A percentile compares a stretch with the other conserved stretches of the same genome.
phyloP scores from a whole-genome alignment of 1,140 invertebrate genomes.

The Matsumurasca onukii region DNA sequence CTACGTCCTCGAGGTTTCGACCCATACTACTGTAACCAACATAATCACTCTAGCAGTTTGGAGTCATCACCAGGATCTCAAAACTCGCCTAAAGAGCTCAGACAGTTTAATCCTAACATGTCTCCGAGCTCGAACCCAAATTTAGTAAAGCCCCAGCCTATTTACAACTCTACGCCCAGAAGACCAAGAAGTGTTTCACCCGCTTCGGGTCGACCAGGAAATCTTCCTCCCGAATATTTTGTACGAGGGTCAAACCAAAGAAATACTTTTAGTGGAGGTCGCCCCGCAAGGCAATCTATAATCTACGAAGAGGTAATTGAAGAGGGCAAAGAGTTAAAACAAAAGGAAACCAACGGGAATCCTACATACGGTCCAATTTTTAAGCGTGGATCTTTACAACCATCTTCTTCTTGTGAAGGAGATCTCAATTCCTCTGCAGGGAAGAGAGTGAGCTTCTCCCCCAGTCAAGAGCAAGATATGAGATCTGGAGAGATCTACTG shows the following conservation, averaged over 20 bases:
- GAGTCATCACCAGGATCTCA: slow-evolving; percentile 27
- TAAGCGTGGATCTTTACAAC: neutral
- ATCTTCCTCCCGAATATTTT: slow-evolving; percentile 21
- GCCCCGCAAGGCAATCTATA: slow-evolving; percentile 30
- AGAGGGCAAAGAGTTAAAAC: slow-evolving; percentile 1
- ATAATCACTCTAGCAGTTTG: slow-evolving; percentile 12
- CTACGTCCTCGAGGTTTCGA: neutral
- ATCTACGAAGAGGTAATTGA: slow-evolving; percentile 36
- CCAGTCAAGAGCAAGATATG: slow-evolving; percentile 28
- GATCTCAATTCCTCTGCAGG: slow-evolving; percentile 26
- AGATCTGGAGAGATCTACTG: slow-evolving; percentile 31
- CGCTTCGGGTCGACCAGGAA: neutral
- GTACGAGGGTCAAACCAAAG: slow-evolving; percentile 32
- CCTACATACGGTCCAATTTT: slow-evolving; percentile 20
- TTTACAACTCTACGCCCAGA: slow-evolving; percentile 32
- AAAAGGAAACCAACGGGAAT: neutral
- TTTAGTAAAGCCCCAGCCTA: slow-evolving; percentile 20
- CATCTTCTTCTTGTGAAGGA: slow-evolving; percentile 10
- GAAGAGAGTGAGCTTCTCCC: slow-evolving; percentile 32
- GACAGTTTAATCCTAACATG: neutral
- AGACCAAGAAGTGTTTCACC: slow-evolving; percentile 31
- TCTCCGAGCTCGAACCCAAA: too few relatives aligned
- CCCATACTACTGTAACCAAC: slow-evolving; percentile 29
- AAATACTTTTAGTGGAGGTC: slow-evolving; percentile 33
- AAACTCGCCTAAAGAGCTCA: slow-evolving; percentile 2